Percentiles rank a stretch among this genome's conserved stretches.
These are phyloP conservation scores for Vulpes lagopus DNA, from an alignment of 2,113 vertebrate species.

Conservation along the genomic window DNA sequence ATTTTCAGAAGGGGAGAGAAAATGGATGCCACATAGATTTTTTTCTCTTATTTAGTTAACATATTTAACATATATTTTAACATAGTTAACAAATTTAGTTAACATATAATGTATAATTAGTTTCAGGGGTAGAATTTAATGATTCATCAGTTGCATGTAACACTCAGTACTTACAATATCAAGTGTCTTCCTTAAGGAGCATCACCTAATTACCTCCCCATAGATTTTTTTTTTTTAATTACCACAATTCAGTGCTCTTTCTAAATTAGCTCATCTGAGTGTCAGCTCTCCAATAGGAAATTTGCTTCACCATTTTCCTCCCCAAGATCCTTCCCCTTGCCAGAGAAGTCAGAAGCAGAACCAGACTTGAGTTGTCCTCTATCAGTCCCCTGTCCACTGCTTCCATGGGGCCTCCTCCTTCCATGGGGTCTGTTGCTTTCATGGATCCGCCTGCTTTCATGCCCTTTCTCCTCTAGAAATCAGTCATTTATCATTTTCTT, in stretches of 20 bases:
- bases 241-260: neutral
- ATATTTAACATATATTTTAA: too few species aligned
- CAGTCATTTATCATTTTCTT: neutral
- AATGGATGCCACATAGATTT: neutral
- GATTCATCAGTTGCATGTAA: neutral
- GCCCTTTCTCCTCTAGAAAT: neutral
- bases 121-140: too few species aligned
- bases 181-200: neutral
- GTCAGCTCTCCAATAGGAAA: neutral
- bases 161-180: neutral
- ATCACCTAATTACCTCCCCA: neutral
- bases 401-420: neutral
- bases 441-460: neutral
- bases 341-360: neutral
- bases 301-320: neutral
- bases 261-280: neutral
- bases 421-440: too few species aligned
- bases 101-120: neutral
- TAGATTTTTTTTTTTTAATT: neutral
- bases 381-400: neutral
- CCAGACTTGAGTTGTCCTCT: neutral
- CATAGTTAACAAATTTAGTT: neutral
- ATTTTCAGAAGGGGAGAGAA: neutral
- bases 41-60: neutral
- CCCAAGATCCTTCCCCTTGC: neutral